These are phyloP conservation scores for Oscheius onirici DNA, from an alignment of 2,888 invertebrate genomes.

Conservation along the genomic window DNA sequence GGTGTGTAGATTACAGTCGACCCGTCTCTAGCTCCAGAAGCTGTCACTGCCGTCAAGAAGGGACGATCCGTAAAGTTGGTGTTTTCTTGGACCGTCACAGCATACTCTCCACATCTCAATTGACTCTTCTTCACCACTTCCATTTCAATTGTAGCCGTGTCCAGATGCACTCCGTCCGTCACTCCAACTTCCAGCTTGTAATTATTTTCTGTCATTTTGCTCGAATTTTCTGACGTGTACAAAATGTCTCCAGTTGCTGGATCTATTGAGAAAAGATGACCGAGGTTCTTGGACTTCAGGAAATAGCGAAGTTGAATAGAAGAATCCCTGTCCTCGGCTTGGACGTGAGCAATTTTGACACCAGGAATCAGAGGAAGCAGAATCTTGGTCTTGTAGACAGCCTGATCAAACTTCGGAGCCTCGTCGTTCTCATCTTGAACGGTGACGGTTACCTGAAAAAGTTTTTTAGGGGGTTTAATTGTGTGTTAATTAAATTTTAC, in stretches of 20 bases:
- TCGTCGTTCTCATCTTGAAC: conserved; percentile 77
- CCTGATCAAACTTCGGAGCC: conserved; percentile 70
- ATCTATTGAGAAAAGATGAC: conserved; percentile 80
- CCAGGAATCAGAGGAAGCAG: conserved; percentile 80
- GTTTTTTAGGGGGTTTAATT: too few species aligned
- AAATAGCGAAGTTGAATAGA: neutral
- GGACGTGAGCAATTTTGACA: conserved; percentile 76
- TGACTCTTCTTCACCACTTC: conserved; percentile 22
- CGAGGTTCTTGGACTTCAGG: conserved; percentile 4
- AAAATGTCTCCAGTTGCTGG: conserved; percentile 82
- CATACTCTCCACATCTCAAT: conserved; percentile 54
- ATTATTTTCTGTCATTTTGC: conserved; percentile 15
- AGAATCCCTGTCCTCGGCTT: conserved; percentile 71
- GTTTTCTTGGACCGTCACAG: conserved; percentile 54
- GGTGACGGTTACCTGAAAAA: conserved; percentile 78
- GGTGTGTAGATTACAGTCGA: conserved; percentile 52
- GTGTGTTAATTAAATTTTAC: too few species aligned
- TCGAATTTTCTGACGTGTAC: conserved; percentile 36
- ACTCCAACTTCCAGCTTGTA: conserved; percentile 47
- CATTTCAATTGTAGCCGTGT: conserved; percentile 37
- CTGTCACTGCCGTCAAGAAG: conserved; percentile 72
- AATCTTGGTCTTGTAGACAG: conserved; percentile 74
- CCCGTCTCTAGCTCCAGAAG: conserved; percentile 73
- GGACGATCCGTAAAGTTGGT: conserved; percentile 77
- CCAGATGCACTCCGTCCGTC: conserved; percentile 56